A percentile compares a stretch with the other conserved stretches of the same genome.
Evolutionary conservation across 1,140 invertebrate species (phyloP).

Genomic region (Megalonaias nervosa): DNA sequence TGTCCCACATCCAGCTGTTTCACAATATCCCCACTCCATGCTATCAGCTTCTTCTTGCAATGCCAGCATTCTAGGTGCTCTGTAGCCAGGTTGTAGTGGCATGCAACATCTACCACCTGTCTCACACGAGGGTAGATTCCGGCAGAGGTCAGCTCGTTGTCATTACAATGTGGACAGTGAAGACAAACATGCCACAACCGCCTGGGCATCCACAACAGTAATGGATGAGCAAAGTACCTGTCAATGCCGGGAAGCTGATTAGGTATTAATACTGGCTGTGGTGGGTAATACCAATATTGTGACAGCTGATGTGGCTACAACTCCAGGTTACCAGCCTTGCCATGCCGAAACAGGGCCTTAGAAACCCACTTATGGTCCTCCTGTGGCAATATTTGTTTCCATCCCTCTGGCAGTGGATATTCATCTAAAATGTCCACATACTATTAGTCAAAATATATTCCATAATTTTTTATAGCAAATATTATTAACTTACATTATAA

Average conservation of each 20-base stretch:
- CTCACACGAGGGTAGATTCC: conserved; percentile 2
- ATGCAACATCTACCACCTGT: conserved; percentile 2
- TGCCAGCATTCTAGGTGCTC: conserved; percentile 6
- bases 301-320: background rate
- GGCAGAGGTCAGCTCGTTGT: background rate
- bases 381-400: background rate
- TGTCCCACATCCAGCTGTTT: conserved; percentile 9
- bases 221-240: conserved; percentile 8
- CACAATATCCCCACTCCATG: conserved; percentile 21
- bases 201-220: conserved; percentile 11
- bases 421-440: too few species aligned
- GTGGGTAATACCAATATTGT: conserved; percentile 1
- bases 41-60: conserved; percentile 9
- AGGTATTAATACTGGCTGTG: background rate
- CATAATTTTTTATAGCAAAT: too few species aligned
- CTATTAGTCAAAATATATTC: too few species aligned
- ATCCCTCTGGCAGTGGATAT: too few species aligned
- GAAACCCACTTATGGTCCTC: conserved; percentile 3
- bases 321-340: background rate
- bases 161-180: background rate
- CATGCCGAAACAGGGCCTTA: background rate
- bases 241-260: background rate
- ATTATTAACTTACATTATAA: too few species aligned
- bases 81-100: background rate
- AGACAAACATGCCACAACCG: background rate